Base-by-base conservation (phyloP, 2,113 vertebrate species). In the Parotia lawesii region DNA sequence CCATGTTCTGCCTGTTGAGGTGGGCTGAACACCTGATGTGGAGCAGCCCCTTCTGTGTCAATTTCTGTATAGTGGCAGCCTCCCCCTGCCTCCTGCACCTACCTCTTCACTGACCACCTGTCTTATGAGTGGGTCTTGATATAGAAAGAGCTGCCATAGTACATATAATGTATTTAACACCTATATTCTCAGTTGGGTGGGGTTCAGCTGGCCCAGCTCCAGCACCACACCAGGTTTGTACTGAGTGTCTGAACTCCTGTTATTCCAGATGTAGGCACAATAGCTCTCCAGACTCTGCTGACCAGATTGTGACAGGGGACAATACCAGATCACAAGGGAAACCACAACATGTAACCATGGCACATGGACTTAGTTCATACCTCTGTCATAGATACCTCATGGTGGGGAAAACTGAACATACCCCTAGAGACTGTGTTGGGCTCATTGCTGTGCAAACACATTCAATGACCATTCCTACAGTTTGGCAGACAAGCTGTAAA, bases 1-100 rank as follows among this genome's bases (percentile, higher is more conserved):
- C 23, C 0, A 0, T 15, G 15, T 37, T 65, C 58, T 91, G 75
- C 37, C 48, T 50, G 37, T 18, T 83, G 42, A 20, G 0, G 3
- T 33, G 62, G 42, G 15, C 28, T 45, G 54, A 75, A 50, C n/a
- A 23, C 18, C 50, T 23, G 8, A 5, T 61, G 9, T 22, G 24
- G 33, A 31, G 12, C 42, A 74, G 40, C 5, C 50, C 15, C 9
- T 53, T 47, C 58, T 62, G 28, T 29, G 33, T n/a, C 57, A 25
- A 15, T 53, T 89, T 72, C 31, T 57, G 13, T 35, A 10, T 2
- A 19, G 50, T 17, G 13, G 21, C 35, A 65, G 28, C 28, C 23
- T 60, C 8, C 6, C 7, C 23, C 14, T 71, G 17, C 66, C 21
- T 48, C 31, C 66, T 75, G 37, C 31, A 45, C 7, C 40, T 79